phyloP scores from a whole-genome alignment of 2,888 invertebrate genomes.

The Dynastes grantii region DNA sequence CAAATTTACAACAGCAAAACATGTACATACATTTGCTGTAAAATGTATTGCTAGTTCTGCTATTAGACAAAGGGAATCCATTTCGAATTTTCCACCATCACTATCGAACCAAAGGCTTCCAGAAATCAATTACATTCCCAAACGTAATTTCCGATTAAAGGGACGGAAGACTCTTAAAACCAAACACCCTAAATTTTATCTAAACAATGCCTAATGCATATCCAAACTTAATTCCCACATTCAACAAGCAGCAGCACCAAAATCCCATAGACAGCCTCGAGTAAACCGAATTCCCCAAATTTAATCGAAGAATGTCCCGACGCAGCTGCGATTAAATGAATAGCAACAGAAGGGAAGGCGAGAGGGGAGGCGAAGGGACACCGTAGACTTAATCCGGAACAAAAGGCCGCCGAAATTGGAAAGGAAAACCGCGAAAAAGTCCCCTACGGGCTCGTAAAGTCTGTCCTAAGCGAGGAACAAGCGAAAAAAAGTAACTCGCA shows the following conservation, averaged over 20 bases:
- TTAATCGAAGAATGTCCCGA: slow-evolving; percentile 32
- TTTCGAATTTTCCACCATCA: too few relatives aligned
- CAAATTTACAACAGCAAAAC: too few relatives aligned
- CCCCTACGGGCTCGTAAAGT: slow-evolving; percentile 39
- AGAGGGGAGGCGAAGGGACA: neutral
- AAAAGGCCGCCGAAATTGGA: slow-evolving; percentile 40
- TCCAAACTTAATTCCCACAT: slow-evolving; percentile 12
- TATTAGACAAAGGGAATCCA: too few relatives aligned
- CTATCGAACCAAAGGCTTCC: too few relatives aligned
- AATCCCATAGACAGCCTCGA: slow-evolving; percentile 11
- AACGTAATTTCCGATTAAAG: too few relatives aligned
- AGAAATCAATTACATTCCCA: too few relatives aligned
- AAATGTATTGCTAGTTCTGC: too few relatives aligned
- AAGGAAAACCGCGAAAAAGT: slow-evolving; percentile 39
- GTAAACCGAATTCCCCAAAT: slow-evolving; percentile 33
- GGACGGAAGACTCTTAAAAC: neutral
- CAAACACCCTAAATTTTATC: neutral
- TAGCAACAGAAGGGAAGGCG: neutral
- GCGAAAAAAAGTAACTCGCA: slow-evolving; percentile 20
- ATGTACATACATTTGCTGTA: too few relatives aligned
- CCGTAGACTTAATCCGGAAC: slow-evolving; percentile 36
- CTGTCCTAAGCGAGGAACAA: slow-evolving; percentile 23
- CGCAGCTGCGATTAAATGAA: slow-evolving; percentile 39
- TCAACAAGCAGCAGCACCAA: slow-evolving; percentile 25
- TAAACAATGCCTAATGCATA: slow-evolving; percentile 16